Evolutionary conservation across 2,888 invertebrate genomes (phyloP), one percentile per base, ranked within the genome.

Genomic region (Eupithecia inturbata): DNA sequence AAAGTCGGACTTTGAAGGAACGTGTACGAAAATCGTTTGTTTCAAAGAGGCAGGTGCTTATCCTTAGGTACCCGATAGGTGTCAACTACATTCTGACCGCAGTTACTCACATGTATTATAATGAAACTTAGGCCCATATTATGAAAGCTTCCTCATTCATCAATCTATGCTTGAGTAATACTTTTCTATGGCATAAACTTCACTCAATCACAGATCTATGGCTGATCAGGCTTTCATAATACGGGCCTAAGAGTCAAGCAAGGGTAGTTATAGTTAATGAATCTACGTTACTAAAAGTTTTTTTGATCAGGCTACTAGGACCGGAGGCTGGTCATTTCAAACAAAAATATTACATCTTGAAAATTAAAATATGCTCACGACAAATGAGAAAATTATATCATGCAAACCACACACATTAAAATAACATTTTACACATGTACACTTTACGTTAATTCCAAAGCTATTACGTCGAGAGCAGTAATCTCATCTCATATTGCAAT

Each of bases 401-500:
- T 22, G 19, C 10, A 53, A 57, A 0, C 57, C 57, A 57, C 57
- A 26, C 26, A 26, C 4, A 14, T 31, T 3, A 62, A 31, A 62
- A 62, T 28, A 28, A 9, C 28, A 28, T 60, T 31, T 19, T 19
- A 62, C 31, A 31, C 31, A 69, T n/a, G n/a, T 45, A 39, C n/a
- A 39, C 10, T 28, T 28, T n/a, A 49, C n/a, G 67, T 70, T 63
- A 9, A 70, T 63, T 39, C 60, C 22, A 53, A 72, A 64, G 26
- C 63, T 67, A 72, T 74, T 45, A 69, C 28, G 26, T 33, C 39
- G 53, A 49, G 39, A 66, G 62, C 19, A 64, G 26, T 71, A 75
- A 67, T 75, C 70, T 75, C 67, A 70, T 73, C 67, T 71, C 71
- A 77, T 78, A 70, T 39, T 76, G 71, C 78, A 79, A 79, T 79